Evolutionary conservation across 1,140 invertebrate species (phyloP), one percentile per base, ranked within the genome.

Genomic region (Hetaerina americana): DNA sequence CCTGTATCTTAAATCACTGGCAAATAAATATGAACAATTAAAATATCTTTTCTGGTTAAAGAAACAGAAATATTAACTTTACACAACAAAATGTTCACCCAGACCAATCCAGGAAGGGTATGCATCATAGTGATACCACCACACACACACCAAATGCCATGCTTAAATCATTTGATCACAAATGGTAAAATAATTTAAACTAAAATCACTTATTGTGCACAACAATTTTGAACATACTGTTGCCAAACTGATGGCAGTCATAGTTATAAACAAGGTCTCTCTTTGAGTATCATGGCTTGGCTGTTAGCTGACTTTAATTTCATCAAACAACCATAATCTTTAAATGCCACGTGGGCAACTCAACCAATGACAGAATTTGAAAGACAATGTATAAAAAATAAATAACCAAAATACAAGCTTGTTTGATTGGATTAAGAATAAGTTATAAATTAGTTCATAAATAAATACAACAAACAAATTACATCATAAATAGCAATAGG

Each of bases 371-470:
- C 40, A n/a, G 40, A 12, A 57, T 57, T 57, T 57, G 40, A 57
- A 57, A 57, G 40, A 57, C 40, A 57, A 57, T 57, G 40, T n/a
- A n/a, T n/a, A n/a, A n/a, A 57, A 57, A 57, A 57, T 57, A 57
- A 57, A 57, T 57, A 57, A 57, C 40, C 40, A 57, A 57, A 18
- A 57, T 57, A 57, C 31, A 40, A 1, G 40, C 10, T 57, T 2
- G 15, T 3, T 57, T 57, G 40, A 57, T 57, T 57, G 40, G 22
- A n/a, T n/a, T 57, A n/a, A 57, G 40, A 57, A 57, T 57, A 57
- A 57, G 40, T 57, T 57, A 57, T n/a, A 57, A 57, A 57, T 57
- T 57, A 57, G 22, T 57, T 57, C 22, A 57, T 57, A 57, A 57
- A 57, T 57, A 57, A 57, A 57, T 57, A 57, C 40, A 57, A 10